Evolutionary conservation across 1,140 invertebrate genomes (phyloP).

Genomic region (Ceratoteleas bidentatus): DNA sequence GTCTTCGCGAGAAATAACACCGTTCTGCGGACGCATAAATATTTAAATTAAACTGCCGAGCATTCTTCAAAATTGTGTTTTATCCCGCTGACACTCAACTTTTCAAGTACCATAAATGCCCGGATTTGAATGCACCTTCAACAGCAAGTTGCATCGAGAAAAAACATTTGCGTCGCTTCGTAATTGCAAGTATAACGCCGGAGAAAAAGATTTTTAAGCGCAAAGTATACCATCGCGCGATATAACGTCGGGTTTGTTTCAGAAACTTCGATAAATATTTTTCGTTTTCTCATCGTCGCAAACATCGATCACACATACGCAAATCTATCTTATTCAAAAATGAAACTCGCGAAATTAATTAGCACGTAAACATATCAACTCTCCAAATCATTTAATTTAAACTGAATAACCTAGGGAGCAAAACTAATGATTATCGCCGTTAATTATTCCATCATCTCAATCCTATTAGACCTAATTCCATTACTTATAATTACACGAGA

Average conservation of each 20-base stretch:
- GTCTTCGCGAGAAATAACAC: not conserved
- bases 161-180: slow-evolving; percentile 4
- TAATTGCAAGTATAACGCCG: slow-evolving; percentile 1
- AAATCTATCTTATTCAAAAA: no score
- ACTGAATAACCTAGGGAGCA: no score
- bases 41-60: slow-evolving; percentile 7
- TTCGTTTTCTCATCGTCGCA: not conserved
- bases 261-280: not conserved
- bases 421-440: no score
- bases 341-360: no score
- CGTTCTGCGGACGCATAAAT: not conserved
- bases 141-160: slow-evolving; percentile 7
- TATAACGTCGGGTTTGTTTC: not conserved
- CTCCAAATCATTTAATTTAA: no score
- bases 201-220: not conserved
- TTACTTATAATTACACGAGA: no score
- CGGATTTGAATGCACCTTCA: slow-evolving; percentile 10
- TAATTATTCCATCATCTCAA: no score
- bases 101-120: slow-evolving; percentile 15
- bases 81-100: slow-evolving; percentile 18
- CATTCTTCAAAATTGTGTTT: slow-evolving; percentile 25
- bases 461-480: no score
- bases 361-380: no score
- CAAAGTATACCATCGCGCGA: not conserved
- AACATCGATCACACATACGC: not conserved